Conservation (phyloP, 2,113 vertebrate genomes). For the Pterocles burchelli region DNA sequence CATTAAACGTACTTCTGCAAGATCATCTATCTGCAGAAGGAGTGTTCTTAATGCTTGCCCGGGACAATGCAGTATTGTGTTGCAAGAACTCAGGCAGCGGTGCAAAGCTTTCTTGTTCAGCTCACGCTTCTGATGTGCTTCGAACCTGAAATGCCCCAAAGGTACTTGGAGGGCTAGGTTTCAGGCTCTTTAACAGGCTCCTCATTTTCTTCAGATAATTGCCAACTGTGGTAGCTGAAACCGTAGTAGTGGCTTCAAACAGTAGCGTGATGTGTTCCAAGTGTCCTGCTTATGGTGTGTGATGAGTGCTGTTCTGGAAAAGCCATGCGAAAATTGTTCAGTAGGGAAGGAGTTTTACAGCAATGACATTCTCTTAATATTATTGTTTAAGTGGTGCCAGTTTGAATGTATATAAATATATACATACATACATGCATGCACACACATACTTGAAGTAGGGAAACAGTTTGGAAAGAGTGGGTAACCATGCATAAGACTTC, state of each 20-base stretch:
- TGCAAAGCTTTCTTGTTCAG: background rate
- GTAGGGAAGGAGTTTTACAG: background rate
- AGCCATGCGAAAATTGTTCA: background rate
- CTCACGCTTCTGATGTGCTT: background rate
- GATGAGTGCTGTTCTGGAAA: background rate
- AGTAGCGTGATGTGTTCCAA: accelerated
- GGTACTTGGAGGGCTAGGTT: background rate
- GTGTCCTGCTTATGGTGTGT: background rate
- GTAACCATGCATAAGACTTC: background rate
- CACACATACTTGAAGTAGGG: background rate
- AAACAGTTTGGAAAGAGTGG: background rate
- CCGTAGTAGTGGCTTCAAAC: background rate
- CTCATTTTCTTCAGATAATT: background rate
- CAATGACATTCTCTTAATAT: background rate
- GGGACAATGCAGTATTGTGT: background rate
- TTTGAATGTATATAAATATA: background rate
- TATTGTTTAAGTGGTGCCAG: background rate
- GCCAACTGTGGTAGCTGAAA: background rate
- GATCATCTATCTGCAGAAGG: background rate
- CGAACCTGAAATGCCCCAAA: background rate
- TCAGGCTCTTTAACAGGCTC: background rate
- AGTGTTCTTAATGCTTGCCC: background rate
- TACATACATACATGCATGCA: too few species aligned
- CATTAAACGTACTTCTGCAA: background rate
- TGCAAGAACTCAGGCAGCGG: background rate